Evolutionary conservation across 2,888 invertebrate genomes (phyloP), one percentile per base, ranked within the genome.

Genomic region (Pollenia labialis): DNA sequence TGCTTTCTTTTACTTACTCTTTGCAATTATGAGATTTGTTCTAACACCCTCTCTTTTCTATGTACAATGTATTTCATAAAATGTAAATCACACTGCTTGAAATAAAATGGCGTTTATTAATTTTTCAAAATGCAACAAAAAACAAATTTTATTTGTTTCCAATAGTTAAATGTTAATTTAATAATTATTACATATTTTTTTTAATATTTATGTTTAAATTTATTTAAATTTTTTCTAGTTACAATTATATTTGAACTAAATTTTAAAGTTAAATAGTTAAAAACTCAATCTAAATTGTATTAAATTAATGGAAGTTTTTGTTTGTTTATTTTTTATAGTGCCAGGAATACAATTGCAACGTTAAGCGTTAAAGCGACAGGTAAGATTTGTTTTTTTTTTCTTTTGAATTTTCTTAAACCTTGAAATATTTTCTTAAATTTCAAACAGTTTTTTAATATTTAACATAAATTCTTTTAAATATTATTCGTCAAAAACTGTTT

Each of bases 101-200:
- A 75, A 74, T 77, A 85, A 87, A 87, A 87, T 87, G 84, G 87
- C 87, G 87, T 84, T 71, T 69, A 0, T 46, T 74, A 64, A 44
- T 54, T 56, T 58, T 80, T 76, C 18, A 66, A 81, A 81, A 84
- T 84, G 68, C 87, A 87, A 84, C 87, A 81, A 77, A 87, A 86
- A 83, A 85, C 81, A 77, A 77, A 76, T 79, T 80, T 83, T 76
- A 76, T 87, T 86, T 84, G 46, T 79, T 85, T 82, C 54, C 74
- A 81, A 74, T 84, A 84, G 72, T 87, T 75, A 62, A 80, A 69
- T 80, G 69, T 64, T 71, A 18, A 72, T 32, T n/a, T 75, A 58
- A 62, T 81, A 62, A 68, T 76, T 68, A 58, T 69, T 85, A 60
- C 11, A 60, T 72, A 44, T 77, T 71, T 72, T 56, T 72, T 56